Base-by-base conservation (phyloP, 1,140 invertebrate genomes). In the Solenopsis invicta region DNA sequence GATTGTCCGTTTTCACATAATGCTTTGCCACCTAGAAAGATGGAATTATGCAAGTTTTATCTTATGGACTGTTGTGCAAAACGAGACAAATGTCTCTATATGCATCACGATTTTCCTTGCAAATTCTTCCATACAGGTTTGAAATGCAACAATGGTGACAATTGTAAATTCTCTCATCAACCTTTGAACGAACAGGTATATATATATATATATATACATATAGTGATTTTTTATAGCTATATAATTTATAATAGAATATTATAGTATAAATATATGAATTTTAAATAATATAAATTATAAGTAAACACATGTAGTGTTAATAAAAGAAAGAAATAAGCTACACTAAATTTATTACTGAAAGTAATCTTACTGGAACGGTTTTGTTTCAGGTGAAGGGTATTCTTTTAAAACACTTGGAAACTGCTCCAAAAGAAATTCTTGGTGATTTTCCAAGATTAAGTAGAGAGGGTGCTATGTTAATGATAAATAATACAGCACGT, bases 41-140 rank as follows among this genome's bases (percentile, higher is more conserved):
- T 98, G 96, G 99, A 99, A 94, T 95, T 99, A 0, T 99, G 99
- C 95, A 99, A 99, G 96, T 99, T 99, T 96, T 99, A 99, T 95
- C 94, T 99, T 59, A 98, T 98, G 97, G 98, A 99, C 80, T 98
- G 98, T 94, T 99, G 99, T 96, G 98, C 98, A 10, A 99, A 99
- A 96, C 97, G 98, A 88, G 98, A 99, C 88, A 98, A 99, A 94
- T 99, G 99, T 96, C 96, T 98, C 4, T 99, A 99, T 93, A 98
- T 99, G 97, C 99, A 99, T 96, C 97, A 98, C 90, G 99, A 99
- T 94, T 99, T 99, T 94, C 99, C 99, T 52, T 99, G 99, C 95
- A 99, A 99, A 96, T 99, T 98, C 96, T 99, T 97, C 93, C 99
- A 99, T 93, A 98, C 98, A 64, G 98, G 98, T 89, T 96, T 98